These are phyloP conservation scores for Nemotelus nigrinus DNA, from an alignment of 2,888 invertebrate genomes.

Conservation along the genomic window DNA sequence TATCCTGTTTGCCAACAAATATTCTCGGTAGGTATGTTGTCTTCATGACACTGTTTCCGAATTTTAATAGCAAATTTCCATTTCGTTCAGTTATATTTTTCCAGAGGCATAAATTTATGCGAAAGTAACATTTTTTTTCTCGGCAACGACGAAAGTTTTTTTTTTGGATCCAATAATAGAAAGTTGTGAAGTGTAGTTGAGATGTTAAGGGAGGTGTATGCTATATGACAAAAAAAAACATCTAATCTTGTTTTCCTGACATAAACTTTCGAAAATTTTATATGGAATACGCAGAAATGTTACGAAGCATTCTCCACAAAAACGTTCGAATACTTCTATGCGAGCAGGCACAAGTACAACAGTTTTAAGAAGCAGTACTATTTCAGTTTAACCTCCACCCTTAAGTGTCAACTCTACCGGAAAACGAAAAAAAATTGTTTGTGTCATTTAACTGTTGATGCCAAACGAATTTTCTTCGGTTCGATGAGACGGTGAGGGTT, in stretches of 20 bases:
- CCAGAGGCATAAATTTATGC: not conserved
- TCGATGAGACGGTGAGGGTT: slow-evolving; percentile 10
- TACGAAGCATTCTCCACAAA: too few relatives aligned
- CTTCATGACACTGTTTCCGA: slow-evolving; percentile 15
- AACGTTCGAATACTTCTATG: too few relatives aligned
- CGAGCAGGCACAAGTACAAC: too few relatives aligned
- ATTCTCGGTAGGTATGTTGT: slow-evolving; percentile 7
- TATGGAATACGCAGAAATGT: too few relatives aligned
- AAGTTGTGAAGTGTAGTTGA: too few relatives aligned
- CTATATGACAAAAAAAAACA: not conserved
- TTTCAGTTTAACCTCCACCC: not conserved
- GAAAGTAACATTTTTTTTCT: slow-evolving; percentile 7
- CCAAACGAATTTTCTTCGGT: slow-evolving; percentile 5
- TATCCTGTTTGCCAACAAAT: slow-evolving; percentile 21
- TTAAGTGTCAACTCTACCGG: not conserved
- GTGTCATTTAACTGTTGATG: slow-evolving; percentile 11
- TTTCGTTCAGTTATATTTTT: slow-evolving; percentile 35
- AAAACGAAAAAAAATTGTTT: not conserved
- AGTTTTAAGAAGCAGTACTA: not conserved
- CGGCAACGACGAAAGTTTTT: slow-evolving; percentile 38
- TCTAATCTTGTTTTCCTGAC: not conserved
- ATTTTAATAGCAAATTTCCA: slow-evolving; percentile 38
- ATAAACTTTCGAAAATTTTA: too few relatives aligned
- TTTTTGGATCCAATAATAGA: not conserved
- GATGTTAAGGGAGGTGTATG: too few relatives aligned